Conservation (phyloP, 2,888 invertebrate species). For the Griposia aprilina region DNA sequence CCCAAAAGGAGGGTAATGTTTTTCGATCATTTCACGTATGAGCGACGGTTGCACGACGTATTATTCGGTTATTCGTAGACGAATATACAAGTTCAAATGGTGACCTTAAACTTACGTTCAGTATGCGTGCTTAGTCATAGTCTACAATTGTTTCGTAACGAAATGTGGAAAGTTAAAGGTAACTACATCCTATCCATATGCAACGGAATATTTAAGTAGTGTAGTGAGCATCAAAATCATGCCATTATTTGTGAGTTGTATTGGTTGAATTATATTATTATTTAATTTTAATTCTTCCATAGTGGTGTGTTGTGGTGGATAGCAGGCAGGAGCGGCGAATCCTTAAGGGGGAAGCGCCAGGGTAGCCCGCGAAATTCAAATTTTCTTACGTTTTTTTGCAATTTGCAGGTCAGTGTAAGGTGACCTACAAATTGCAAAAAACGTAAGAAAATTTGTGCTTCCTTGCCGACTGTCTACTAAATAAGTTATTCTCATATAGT, state of each 20-base stretch:
- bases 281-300: not conserved
- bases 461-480: not conserved
- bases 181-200: not conserved
- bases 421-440: too few relatives aligned
- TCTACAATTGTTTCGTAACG: not conserved
- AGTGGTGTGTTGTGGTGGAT: not conserved
- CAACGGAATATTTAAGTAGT: not conserved
- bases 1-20: too few relatives aligned
- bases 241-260: not conserved
- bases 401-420: too few relatives aligned
- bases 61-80: not conserved
- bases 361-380: too few relatives aligned
- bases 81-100: not conserved
- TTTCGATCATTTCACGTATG: not conserved
- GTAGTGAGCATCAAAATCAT: not conserved
- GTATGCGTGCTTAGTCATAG: conserved; percentile 15
- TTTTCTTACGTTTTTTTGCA: too few relatives aligned
- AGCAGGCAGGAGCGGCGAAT: not conserved
- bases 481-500: not conserved
- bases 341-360: not conserved
- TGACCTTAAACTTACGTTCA: conserved; percentile 19
- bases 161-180: not conserved
- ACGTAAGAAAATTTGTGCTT: not conserved
- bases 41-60: not conserved
- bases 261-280: not conserved